Evolutionary conservation across 92 coral and sea anemone species (phyloP).

Genomic region (Porites evermanni): DNA sequence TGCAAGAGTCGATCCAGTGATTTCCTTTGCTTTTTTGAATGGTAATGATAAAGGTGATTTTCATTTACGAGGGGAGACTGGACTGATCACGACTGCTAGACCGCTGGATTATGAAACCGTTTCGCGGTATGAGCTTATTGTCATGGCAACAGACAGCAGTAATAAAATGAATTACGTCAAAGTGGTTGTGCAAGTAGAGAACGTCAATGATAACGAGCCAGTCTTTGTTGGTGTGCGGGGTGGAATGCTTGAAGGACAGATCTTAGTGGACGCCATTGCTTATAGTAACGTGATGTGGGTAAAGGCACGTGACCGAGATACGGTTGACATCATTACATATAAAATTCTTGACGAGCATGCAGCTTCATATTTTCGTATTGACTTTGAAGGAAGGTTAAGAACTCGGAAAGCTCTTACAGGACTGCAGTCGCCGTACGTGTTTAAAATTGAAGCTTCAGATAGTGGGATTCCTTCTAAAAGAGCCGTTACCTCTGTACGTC

Average conservation of each 20-base stretch:
- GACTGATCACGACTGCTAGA: conserved; percentile 68
- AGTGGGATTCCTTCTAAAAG: conserved; percentile 73
- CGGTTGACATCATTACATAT: conserved; percentile 68
- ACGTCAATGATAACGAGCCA: conserved; percentile 90
- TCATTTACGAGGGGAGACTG: conserved; percentile 72
- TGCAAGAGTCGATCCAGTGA: conserved; percentile 82
- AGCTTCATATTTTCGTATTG: conserved; percentile 66
- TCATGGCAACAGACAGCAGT: conserved; percentile 87
- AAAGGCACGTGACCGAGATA: conserved; percentile 76
- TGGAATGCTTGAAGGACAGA: conserved; percentile 73
- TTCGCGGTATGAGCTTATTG: conserved; percentile 71
- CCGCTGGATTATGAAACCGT: conserved; percentile 83
- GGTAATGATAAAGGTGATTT: conserved; percentile 79
- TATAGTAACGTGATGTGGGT: conserved; percentile 75
- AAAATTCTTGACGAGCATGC: conserved; percentile 63
- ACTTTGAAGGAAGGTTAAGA: conserved; percentile 62
- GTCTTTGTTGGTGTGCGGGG: conserved; percentile 50
- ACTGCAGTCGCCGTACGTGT: conserved; percentile 62
- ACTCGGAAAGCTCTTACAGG: conserved; percentile 54
- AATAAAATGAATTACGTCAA: conserved; percentile 76
- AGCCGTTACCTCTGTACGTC: conserved; percentile 66
- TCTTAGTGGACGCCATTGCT: conserved; percentile 62
- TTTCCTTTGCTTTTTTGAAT: conserved; percentile 65
- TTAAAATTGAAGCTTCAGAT: conserved; percentile 80
- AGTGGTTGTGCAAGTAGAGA: conserved; percentile 69